Conservation (phyloP, 2,797 vertebrate species). For the Poecile montanus region DNA sequence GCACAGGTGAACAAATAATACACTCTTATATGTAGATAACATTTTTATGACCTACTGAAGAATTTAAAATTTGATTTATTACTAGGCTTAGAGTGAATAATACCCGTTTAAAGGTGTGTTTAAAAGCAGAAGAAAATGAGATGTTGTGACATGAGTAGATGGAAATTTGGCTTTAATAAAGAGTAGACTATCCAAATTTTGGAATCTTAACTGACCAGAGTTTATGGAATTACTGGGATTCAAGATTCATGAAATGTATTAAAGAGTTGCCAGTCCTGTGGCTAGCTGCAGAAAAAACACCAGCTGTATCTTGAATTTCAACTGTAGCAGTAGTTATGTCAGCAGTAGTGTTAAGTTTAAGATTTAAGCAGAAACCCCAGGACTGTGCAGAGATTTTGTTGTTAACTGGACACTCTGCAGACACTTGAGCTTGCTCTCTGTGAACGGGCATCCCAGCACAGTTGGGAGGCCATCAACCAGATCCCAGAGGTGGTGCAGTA, state of each 20-base stretch:
- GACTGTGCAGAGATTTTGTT: not conserved
- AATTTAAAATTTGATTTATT: not conserved
- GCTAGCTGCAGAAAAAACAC: not conserved
- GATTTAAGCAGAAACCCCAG: not conserved
- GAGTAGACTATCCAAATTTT: not conserved
- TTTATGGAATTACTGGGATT: not conserved
- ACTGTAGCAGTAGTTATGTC: not conserved
- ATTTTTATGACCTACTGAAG: not conserved
- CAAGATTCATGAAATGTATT: not conserved
- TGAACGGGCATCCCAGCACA: rapidly evolving
- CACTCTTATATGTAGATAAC: not conserved
- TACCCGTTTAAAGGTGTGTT: not conserved
- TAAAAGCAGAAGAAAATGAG: not conserved
- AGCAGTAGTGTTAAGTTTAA: not conserved
- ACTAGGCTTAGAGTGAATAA: not conserved
- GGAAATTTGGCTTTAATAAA: not conserved
- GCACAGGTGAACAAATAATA: not conserved
- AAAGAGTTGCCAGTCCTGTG: not conserved
- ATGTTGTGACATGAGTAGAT: not conserved
- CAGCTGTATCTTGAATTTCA: not conserved
- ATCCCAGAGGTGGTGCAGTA: not conserved
- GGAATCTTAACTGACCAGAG: not conserved
- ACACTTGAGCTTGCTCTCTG: not conserved
- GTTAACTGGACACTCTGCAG: not conserved
- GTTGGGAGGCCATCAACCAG: not conserved